Base-by-base conservation (phyloP, 2,888 invertebrate genomes). In the Pemphredon lugubris region DNA sequence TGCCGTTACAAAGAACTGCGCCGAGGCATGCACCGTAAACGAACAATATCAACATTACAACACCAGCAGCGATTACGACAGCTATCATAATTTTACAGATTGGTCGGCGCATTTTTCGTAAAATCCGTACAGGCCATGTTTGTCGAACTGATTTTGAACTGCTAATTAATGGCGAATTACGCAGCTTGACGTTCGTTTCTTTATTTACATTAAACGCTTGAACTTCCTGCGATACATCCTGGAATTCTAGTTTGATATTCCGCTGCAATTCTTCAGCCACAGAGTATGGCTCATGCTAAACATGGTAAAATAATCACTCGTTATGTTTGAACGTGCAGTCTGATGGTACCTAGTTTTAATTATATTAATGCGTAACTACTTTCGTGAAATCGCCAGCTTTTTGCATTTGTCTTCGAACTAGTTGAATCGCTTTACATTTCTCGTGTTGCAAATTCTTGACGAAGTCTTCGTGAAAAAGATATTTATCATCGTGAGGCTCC, bases 341-440 rank as follows among this genome's bases (percentile, higher is more conserved):
- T n/a, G n/a, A n/a, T n/a, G n/a, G n/a, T n/a, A n/a, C n/a, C n/a
- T n/a, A n/a, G n/a, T n/a, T n/a, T n/a, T n/a, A n/a, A n/a, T n/a
- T n/a, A n/a, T n/a, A n/a, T n/a, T n/a, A n/a, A n/a, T n/a, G 26
- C 26, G n/a, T 23, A 47, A 23, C 60, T 80, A 83, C 83, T 77
- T 84, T 64, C 48, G 47, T 59, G 16, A n/a, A n/a, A n/a, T 81
- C 40, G 16, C 71, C 58, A 20, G 84, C 78, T 66, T 78, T 77
- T 67, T 68, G 64, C 53, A 86, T 83, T 73, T 87, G 87, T 26
- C 75, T 68, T 18, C 82, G 83, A 21, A 81, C 81, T 55, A 86
- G 60, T 9, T 72, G 75, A 20, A 84, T 77, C 57, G 87, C 73
- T 71, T 84, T 84, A 64, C 83, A 83, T 73, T 86, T 87, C 13